Evolutionary conservation across 2,888 invertebrate genomes (phyloP).

Genomic region (Terebella lapidaria): DNA sequence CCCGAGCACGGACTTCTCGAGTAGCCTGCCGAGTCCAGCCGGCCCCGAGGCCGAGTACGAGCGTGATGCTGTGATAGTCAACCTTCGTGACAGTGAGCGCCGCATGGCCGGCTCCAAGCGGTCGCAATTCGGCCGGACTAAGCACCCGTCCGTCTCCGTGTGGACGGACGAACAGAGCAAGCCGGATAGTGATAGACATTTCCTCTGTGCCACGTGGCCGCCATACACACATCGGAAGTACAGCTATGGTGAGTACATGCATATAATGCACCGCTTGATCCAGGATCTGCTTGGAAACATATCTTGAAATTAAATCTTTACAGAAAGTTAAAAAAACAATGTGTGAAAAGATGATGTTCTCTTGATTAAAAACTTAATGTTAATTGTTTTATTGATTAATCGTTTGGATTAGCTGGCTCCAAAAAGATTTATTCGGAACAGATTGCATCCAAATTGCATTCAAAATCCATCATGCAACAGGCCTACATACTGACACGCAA

Average conservation of each 20-base stretch:
- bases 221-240: background rate
- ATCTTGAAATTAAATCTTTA: too few relatives aligned
- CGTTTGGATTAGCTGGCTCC: too few relatives aligned
- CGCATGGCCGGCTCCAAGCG: background rate
- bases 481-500: too few relatives aligned
- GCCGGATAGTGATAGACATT: background rate
- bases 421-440: too few relatives aligned
- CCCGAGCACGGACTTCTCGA: background rate
- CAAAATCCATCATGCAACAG: too few relatives aligned
- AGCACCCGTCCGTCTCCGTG: conserved; percentile 1
- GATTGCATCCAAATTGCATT: too few relatives aligned
- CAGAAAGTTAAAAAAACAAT: too few relatives aligned
- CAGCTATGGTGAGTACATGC: background rate
- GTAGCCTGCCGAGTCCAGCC: too few relatives aligned
- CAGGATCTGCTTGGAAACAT: too few relatives aligned
- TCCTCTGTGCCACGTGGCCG: conserved; percentile 1
- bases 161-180: background rate
- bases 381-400: too few relatives aligned
- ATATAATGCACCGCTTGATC: background rate
- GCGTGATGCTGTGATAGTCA: background rate
- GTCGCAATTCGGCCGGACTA: background rate
- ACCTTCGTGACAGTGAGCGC: background rate
- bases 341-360: too few relatives aligned
- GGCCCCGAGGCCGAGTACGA: background rate
- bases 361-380: too few relatives aligned